Evolutionary conservation across 2,797 vertebrate genomes (phyloP).

Genomic region (Antennarius maculatus): DNA sequence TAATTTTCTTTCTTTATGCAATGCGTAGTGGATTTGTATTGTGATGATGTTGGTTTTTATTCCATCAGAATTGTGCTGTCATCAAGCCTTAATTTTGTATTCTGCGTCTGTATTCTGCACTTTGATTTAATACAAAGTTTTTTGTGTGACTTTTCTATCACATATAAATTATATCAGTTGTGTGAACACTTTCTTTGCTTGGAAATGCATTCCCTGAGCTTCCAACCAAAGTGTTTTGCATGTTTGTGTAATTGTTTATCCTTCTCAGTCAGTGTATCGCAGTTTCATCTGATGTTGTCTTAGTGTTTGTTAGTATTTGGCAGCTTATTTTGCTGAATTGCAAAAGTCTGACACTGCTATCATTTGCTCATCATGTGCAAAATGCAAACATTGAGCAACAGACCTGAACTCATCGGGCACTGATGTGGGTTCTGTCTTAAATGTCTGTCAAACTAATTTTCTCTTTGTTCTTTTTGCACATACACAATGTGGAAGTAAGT

Average conservation of each 20-base stretch:
- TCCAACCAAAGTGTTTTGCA: conserved; percentile 85
- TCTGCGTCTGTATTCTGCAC: conserved; percentile 67
- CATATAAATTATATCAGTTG: conserved; percentile 65
- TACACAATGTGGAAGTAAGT: conserved; percentile 12
- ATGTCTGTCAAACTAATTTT: conserved; percentile 9
- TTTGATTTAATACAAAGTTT: conserved; percentile 29
- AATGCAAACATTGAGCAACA: conserved; percentile 11
- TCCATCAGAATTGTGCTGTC: conserved; percentile 57
- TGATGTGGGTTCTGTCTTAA: conserved; percentile 23
- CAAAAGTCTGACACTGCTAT: conserved; percentile 31
- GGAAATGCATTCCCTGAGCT: conserved; percentile 74
- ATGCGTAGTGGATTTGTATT: conserved; percentile 50
- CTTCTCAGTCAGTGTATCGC: conserved; percentile 66
- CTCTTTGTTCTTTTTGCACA: background rate
- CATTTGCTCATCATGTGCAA: conserved; percentile 30
- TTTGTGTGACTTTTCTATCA: conserved; percentile 60
- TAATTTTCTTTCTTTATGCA: conserved; percentile 63
- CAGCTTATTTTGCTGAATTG: conserved; percentile 59
- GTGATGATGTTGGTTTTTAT: conserved; percentile 53
- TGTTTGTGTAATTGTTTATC: conserved; percentile 81
- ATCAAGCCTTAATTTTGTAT: conserved; percentile 59
- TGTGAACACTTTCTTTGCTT: conserved; percentile 76
- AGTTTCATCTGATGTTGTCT: conserved; percentile 71
- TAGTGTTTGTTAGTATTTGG: conserved; percentile 59
- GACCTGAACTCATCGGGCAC: conserved; percentile 5